phyloP scores from a whole-genome alignment of 2,888 invertebrate genomes.

The Acanthosoma haemorrhoidale region DNA sequence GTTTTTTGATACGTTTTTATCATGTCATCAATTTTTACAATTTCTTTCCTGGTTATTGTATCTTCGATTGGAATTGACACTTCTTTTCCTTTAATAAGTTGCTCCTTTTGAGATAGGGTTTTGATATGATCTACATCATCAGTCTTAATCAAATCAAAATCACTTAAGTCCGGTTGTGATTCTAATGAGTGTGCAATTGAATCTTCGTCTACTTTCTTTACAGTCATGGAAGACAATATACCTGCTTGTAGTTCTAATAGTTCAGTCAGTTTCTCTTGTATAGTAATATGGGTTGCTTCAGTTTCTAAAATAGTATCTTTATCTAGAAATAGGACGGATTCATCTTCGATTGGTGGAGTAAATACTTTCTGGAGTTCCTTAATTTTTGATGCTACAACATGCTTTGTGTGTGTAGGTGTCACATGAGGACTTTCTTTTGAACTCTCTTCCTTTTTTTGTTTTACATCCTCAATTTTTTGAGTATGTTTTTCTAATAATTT shows the following conservation, averaged over 20 bases:
- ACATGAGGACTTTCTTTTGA: conserved; percentile 29
- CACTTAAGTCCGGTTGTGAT: conserved; percentile 36
- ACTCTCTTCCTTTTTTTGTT: conserved; percentile 41
- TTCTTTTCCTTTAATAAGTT: conserved; percentile 5
- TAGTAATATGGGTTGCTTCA: conserved; percentile 23
- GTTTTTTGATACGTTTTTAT: conserved; percentile 29
- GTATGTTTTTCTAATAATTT: conserved; percentile 52
- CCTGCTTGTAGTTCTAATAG: conserved; percentile 31
- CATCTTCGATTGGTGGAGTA: conserved; percentile 43
- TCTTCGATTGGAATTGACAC: background rate
- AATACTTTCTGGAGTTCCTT: conserved; percentile 51
- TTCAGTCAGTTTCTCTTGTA: conserved; percentile 31
- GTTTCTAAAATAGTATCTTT: background rate
- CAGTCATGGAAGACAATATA: conserved; percentile 28
- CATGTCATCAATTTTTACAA: conserved; percentile 13
- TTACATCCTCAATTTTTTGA: conserved; percentile 44
- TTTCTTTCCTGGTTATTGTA: conserved; percentile 8
- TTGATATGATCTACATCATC: background rate
- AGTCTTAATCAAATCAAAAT: background rate
- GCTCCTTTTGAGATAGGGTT: conserved; percentile 27
- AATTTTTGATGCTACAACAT: conserved; percentile 49
- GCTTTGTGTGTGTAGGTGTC: conserved; percentile 43
- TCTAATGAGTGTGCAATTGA: conserved; percentile 36
- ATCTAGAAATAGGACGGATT: background rate
- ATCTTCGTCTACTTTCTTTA: conserved; percentile 22